Evolutionary conservation across 2,888 invertebrate genomes (phyloP).

Genomic region (Tachina grossa): DNA sequence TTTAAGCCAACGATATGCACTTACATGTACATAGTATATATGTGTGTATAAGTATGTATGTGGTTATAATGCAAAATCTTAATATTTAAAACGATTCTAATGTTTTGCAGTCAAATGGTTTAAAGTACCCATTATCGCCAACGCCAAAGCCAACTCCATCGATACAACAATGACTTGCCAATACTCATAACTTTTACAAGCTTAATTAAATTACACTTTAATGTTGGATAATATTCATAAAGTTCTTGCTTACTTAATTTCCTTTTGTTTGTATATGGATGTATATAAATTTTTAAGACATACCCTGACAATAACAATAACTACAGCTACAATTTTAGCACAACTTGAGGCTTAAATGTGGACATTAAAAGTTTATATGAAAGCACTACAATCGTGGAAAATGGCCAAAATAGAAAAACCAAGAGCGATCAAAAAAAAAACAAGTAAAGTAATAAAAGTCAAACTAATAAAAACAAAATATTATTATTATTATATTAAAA

Average conservation of each 20-base stretch:
- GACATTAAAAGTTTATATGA: constrained; percentile 66
- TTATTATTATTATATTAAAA: constrained; percentile 34
- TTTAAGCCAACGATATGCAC: neutral
- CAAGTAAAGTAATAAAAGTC: constrained; percentile 27
- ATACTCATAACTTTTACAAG: constrained; percentile 64
- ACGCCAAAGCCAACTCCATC: neutral
- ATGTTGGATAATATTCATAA: constrained; percentile 71
- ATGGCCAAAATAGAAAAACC: constrained; percentile 44
- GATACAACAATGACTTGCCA: constrained; percentile 34
- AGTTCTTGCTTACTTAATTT: constrained; percentile 22
- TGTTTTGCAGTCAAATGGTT: constrained; percentile 13
- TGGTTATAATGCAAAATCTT: neutral
- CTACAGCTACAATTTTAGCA: constrained; percentile 25
- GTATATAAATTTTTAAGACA: constrained; percentile 21
- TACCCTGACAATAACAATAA: constrained; percentile 28
- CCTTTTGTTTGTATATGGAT: constrained; percentile 6
- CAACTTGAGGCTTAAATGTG: constrained; percentile 65
- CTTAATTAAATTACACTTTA: constrained; percentile 71
- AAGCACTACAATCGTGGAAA: constrained; percentile 65
- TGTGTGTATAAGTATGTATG: neutral
- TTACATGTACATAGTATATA: neutral
- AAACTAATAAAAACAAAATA: constrained; percentile 47
- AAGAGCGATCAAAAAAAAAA: constrained; percentile 6
- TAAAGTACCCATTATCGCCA: constrained; percentile 23
- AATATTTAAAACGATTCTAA: constrained; percentile 6